phyloP scores from a whole-genome alignment of 2,113 vertebrate genomes.

The Cynopterus brachyotis region DNA sequence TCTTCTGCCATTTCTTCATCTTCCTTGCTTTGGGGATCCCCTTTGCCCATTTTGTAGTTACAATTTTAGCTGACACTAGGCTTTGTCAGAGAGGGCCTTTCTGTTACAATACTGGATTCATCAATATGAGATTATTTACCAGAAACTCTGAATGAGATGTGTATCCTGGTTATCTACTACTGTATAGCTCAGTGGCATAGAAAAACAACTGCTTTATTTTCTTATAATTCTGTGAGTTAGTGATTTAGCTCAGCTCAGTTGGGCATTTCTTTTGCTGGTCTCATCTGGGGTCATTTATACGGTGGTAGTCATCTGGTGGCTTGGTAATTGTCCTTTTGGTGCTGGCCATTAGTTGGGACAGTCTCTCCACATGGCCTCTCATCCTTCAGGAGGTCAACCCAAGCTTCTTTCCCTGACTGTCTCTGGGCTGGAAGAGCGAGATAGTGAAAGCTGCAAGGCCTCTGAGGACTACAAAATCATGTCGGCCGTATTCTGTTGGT shows the following conservation, averaged over 20 bases:
- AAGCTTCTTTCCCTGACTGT: not conserved
- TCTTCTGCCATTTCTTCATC: not conserved
- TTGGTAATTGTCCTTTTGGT: accelerated
- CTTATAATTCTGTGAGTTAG: not conserved
- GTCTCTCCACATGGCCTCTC: not conserved
- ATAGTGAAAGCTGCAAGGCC: not conserved
- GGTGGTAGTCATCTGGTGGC: not conserved
- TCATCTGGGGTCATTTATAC: not conserved
- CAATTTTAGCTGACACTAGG: not conserved
- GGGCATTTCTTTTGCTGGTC: not conserved
- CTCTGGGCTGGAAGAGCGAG: not conserved
- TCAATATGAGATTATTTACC: not conserved
- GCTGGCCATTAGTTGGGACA: not conserved
- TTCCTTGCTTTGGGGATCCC: not conserved
- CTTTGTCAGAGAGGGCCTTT: not conserved
- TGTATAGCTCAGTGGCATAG: not conserved
- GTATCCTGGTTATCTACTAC: not conserved
- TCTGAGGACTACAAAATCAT: not conserved
- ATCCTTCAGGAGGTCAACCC: not conserved
- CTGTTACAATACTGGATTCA: not conserved
- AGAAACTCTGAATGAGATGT: not conserved
- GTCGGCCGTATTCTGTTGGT: not conserved
- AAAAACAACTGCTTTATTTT: accelerated
- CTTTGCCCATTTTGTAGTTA: not conserved
- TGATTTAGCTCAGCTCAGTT: not conserved